Evolutionary conservation across 2,888 invertebrate species (phyloP).

Genomic region (Orchesella flavescens): DNA sequence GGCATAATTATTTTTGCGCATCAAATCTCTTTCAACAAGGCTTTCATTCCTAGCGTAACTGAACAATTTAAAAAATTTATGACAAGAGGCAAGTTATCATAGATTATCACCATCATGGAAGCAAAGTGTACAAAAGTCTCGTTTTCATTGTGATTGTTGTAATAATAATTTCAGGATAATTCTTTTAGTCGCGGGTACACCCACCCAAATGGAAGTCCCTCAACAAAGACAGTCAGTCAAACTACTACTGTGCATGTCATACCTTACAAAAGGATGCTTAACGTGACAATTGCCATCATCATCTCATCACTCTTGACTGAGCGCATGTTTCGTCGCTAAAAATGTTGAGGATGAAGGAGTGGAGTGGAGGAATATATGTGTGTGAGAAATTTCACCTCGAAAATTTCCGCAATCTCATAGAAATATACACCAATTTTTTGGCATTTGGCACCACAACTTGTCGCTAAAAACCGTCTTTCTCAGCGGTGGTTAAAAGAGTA

Average conservation of each 20-base stretch:
- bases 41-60: constrained; percentile 18
- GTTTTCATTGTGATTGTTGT: neutral
- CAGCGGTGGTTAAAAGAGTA: neutral
- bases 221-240: neutral
- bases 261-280: too few relatives aligned
- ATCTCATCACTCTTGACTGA: constrained; percentile 34
- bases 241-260: too few relatives aligned
- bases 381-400: constrained; percentile 48
- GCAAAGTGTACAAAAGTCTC: too few relatives aligned
- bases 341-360: neutral
- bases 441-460: too few relatives aligned
- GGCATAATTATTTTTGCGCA: too few relatives aligned
- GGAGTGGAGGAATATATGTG: neutral
- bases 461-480: neutral
- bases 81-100: too few relatives aligned
- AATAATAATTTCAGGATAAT: neutral
- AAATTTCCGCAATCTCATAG: constrained; percentile 24
- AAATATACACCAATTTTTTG: too few relatives aligned
- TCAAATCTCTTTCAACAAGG: too few relatives aligned
- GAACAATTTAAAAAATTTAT: neutral
- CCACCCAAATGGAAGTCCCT: constrained; percentile 4
- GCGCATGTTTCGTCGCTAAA: constrained; percentile 12
- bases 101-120: constrained; percentile 5
- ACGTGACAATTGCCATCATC: constrained; percentile 12
- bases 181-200: constrained; percentile 33